phyloP scores from a whole-genome alignment of 2,888 invertebrate species.

The Euplagia quadripunctaria region DNA sequence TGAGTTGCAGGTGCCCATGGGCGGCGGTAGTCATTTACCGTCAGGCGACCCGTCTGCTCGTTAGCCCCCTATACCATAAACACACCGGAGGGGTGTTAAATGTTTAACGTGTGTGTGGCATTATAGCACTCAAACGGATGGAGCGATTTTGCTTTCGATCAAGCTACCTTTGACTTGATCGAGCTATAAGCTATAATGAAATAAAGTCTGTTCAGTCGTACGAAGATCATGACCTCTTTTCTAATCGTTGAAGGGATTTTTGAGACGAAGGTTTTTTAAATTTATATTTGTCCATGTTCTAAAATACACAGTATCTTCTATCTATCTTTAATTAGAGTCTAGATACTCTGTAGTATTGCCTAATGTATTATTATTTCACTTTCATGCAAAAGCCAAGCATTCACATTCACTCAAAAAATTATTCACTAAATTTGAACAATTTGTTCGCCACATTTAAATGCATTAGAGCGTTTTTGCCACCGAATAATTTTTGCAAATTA shows the following conservation, averaged over 20 bases:
- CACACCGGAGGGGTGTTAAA: too few relatives aligned
- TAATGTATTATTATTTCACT: background rate
- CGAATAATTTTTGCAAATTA: constrained; percentile 38
- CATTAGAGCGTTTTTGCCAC: constrained; percentile 7
- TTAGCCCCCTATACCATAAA: too few relatives aligned
- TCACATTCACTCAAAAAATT: background rate
- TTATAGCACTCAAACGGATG: background rate
- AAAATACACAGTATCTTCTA: background rate
- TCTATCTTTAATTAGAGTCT: background rate
- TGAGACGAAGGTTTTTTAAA: background rate
- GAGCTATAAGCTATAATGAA: too few relatives aligned
- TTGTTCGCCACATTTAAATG: constrained; percentile 8
- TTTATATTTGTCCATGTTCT: background rate
- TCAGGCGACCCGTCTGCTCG: too few relatives aligned
- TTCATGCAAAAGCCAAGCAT: background rate
- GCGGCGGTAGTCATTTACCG: too few relatives aligned
- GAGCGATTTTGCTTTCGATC: background rate
- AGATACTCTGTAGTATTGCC: too few relatives aligned
- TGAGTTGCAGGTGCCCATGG: too few relatives aligned
- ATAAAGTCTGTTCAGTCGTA: background rate
- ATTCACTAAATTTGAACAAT: background rate
- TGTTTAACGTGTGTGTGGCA: too few relatives aligned
- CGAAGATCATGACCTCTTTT: background rate
- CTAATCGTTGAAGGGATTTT: too few relatives aligned
- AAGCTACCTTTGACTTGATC: too few relatives aligned